A percentile compares a stretch with the other conserved stretches of the same genome.
These are phyloP conservation scores for Cheilosia scutellata DNA, from an alignment of 2,888 invertebrate species.

Conservation along the genomic window DNA sequence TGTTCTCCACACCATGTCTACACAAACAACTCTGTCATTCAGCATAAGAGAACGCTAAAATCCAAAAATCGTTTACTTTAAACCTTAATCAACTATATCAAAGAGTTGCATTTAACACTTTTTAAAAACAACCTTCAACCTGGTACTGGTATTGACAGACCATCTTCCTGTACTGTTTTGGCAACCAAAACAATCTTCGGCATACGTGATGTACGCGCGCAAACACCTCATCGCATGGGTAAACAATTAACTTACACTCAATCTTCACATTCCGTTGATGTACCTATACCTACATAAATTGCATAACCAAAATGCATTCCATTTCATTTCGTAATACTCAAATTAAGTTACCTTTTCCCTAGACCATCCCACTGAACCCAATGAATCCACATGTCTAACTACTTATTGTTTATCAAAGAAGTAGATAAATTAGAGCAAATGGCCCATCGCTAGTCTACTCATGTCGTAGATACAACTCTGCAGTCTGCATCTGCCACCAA, in stretches of 20 bases:
- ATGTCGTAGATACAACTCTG: not conserved
- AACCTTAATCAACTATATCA: too few relatives aligned
- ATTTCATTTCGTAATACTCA: slow-evolving; percentile 20
- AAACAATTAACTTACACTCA: slow-evolving; percentile 9
- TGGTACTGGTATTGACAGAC: too few relatives aligned
- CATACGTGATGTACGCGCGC: not conserved
- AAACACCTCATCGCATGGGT: not conserved
- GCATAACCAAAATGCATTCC: slow-evolving; percentile 27
- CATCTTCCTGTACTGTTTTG: too few relatives aligned
- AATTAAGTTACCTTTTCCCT: slow-evolving; percentile 14
- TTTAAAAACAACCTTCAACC: too few relatives aligned
- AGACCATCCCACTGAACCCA: not conserved
- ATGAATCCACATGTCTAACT: not conserved
- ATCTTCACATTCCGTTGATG: slow-evolving; percentile 12
- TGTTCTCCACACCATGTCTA: too few relatives aligned
- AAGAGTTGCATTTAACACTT: too few relatives aligned
- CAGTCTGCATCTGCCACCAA: not conserved
- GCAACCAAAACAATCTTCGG: too few relatives aligned
- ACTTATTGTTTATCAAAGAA: slow-evolving; percentile 14
- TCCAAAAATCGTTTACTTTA: too few relatives aligned
- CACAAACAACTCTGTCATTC: too few relatives aligned
- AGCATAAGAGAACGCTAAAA: too few relatives aligned
- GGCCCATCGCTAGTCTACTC: not conserved
- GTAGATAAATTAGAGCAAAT: slow-evolving; percentile 1
- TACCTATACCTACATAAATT: slow-evolving; percentile 12